Percentiles rank a stretch among this genome's conserved stretches.
Evolutionary conservation across 2,797 vertebrate species (phyloP).

Genomic region (Bovichtus diacanthus): DNA sequence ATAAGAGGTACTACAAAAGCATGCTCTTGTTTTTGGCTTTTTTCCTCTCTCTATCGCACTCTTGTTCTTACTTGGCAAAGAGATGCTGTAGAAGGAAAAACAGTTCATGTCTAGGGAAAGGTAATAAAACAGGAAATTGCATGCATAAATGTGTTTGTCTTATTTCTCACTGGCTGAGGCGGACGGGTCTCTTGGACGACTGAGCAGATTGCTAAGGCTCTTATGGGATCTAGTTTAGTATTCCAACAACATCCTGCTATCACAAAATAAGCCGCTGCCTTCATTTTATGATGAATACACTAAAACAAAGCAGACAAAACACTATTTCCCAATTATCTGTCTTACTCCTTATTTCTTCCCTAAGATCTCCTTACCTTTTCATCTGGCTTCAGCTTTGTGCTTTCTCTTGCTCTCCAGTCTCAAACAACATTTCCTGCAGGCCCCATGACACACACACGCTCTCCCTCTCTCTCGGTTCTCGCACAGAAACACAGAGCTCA

Average conservation of each 20-base stretch:
- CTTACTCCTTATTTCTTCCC: not conserved
- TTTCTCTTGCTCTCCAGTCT: conserved; percentile 38
- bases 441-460: conserved; percentile 25
- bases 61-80: conserved; percentile 18
- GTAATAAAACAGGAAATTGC: conserved; percentile 19
- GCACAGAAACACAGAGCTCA: conserved; percentile 34
- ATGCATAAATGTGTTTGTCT: conserved; percentile 42
- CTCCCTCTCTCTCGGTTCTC: conserved; percentile 6
- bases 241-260: conserved; percentile 29
- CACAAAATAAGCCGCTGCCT: conserved; percentile 16
- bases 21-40: conserved; percentile 39
- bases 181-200: conserved; percentile 43
- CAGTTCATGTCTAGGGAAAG: not conserved
- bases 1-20: not conserved
- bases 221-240: conserved; percentile 51
- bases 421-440: conserved; percentile 67
- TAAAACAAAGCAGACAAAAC: conserved; percentile 10
- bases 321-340: conserved; percentile 5
- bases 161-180: conserved; percentile 44
- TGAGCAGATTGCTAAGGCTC: conserved; percentile 48
- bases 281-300: conserved; percentile 19
- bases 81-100: not conserved
- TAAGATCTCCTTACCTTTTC: conserved; percentile 27
- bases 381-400: conserved; percentile 14
- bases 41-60: not conserved